Evolutionary conservation across 2,113 vertebrate genomes (phyloP).

Genomic region (Ictalurus furcatus): DNA sequence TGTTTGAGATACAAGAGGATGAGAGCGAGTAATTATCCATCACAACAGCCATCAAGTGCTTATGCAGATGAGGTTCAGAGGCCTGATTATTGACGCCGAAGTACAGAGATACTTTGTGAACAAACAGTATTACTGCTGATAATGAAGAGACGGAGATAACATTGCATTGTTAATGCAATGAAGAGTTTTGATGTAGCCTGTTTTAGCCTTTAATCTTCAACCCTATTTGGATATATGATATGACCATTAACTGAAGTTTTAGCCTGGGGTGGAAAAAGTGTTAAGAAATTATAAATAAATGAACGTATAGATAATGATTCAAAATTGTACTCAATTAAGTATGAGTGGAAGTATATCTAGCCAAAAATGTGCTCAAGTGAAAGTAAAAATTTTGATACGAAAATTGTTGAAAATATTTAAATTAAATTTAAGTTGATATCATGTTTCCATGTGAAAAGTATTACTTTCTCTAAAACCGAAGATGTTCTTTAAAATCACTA

Average conservation of each 20-base stretch:
- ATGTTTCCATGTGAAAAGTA: background rate
- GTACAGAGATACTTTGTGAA: slow-evolving; percentile 18
- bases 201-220: too few species aligned
- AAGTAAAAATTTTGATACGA: background rate
- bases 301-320: too few species aligned
- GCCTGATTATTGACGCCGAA: slow-evolving; percentile 7
- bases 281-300: background rate
- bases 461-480: background rate
- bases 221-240: too few species aligned
- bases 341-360: background rate
- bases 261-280: background rate
- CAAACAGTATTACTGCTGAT: background rate
- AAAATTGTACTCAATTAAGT: background rate
- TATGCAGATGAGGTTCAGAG: slow-evolving; percentile 17
- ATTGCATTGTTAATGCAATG: background rate
- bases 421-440: background rate
- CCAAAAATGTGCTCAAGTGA: background rate
- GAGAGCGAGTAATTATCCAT: slow-evolving; percentile 2
- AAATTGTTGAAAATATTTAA: background rate
- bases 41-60: slow-evolving; percentile 20
- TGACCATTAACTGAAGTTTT: too few species aligned
- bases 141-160: background rate
- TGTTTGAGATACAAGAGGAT: slow-evolving; percentile 6
- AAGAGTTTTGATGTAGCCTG: too few species aligned
- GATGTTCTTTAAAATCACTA: background rate